These are phyloP conservation scores for Gambusia yucatana DNA, from an alignment of 2,797 vertebrate species.

Conservation along the genomic window DNA sequence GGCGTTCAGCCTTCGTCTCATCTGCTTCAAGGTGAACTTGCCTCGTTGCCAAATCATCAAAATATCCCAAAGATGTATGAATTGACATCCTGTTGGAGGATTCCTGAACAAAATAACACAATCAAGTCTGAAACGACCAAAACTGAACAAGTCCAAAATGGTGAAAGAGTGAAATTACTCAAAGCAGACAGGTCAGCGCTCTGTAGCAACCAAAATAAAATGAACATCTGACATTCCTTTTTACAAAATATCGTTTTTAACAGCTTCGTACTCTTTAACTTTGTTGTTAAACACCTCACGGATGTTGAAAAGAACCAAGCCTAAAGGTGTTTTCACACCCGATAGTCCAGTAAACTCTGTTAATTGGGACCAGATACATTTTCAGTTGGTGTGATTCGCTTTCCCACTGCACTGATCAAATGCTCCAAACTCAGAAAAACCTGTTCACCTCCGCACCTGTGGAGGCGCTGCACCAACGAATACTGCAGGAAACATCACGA, in stretches of 20 bases:
- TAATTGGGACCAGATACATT: neutral
- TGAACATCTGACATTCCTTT: neutral
- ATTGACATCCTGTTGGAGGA: neutral
- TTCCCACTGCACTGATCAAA: neutral
- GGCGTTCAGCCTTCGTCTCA: neutral
- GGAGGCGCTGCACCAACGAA: neutral
- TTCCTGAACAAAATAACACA: neutral
- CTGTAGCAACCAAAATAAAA: neutral
- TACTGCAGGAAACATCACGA: neutral
- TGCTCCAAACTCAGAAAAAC: neutral
- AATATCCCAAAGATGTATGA: neutral
- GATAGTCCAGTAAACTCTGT: neutral
- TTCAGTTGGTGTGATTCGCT: neutral
- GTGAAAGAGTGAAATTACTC: neutral
- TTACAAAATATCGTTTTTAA: neutral
- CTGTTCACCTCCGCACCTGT: neutral
- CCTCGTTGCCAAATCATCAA: neutral
- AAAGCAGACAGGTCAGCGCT: neutral
- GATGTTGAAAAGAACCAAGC: neutral
- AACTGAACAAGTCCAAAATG: neutral
- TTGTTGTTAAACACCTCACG: neutral
- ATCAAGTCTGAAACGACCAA: neutral
- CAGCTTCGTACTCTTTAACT: neutral
- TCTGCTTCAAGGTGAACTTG: neutral
- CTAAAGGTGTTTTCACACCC: neutral